Percentiles rank a stretch among this genome's conserved stretches.
phyloP scores from a whole-genome alignment of 2,113 vertebrate species.

The Zosterops japonicus region DNA sequence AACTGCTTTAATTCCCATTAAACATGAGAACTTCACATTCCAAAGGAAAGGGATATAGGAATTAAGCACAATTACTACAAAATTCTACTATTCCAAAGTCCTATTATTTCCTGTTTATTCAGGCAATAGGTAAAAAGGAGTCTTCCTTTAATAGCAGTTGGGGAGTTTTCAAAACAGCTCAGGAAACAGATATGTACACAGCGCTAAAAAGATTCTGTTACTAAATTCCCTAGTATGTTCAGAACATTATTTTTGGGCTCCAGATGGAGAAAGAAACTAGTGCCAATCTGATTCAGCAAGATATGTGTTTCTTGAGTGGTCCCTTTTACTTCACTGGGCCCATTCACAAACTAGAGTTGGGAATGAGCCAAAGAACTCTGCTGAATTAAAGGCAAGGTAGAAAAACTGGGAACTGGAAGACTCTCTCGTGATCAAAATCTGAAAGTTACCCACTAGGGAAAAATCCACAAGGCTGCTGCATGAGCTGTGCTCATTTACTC shows the following conservation, averaged over 20 bases:
- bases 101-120: background rate
- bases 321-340: background rate
- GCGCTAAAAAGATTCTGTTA: background rate
- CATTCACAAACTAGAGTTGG: background rate
- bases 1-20: background rate
- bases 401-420: background rate
- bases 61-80: background rate
- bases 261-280: constrained; percentile 1
- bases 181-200: background rate
- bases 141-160: background rate
- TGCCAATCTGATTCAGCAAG: constrained; percentile 13
- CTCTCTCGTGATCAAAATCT: background rate
- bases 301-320: background rate
- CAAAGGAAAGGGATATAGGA: background rate
- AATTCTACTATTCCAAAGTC: background rate
- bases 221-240: background rate
- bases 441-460: background rate
- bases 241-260: constrained; percentile 22
- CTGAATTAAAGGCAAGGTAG: background rate
- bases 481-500: background rate
- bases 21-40: background rate
- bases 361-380: background rate
- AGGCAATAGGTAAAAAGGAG: background rate
- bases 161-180: background rate
- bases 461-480: background rate